Conservation (phyloP, 1,140 invertebrate genomes). For the Pollicipes pollicipes region DNA sequence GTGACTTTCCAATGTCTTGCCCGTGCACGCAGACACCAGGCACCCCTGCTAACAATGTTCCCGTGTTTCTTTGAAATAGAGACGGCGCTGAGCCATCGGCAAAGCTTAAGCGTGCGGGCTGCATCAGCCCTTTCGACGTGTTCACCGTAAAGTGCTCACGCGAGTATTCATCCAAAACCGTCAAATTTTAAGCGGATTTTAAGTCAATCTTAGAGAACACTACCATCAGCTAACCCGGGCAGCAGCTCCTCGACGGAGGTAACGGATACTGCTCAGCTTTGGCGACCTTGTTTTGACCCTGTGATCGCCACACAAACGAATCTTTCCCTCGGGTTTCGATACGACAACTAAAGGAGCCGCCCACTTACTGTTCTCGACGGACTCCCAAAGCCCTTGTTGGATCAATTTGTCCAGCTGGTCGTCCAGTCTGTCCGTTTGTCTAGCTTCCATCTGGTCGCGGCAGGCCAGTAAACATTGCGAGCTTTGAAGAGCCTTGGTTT, state of each 20-base stretch:
- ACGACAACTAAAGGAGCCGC: neutral
- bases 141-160: neutral
- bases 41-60: neutral
- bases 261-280: neutral
- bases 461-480: neutral
- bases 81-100: neutral
- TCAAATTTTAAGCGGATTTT: neutral
- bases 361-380: neutral
- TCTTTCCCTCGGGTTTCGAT: neutral
- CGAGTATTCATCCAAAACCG: neutral
- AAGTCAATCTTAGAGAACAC: too few relatives aligned
- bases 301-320: neutral
- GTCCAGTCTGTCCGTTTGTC: too few relatives aligned
- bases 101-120: neutral
- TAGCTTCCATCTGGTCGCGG: neutral
- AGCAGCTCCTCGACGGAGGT: too few relatives aligned
- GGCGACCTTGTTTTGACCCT: neutral
- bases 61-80: neutral
- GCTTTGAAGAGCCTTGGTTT: neutral
- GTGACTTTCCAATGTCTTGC: neutral
- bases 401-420: neutral
- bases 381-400: neutral
- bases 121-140: neutral
- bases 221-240: too few relatives aligned
- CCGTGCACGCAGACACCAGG: neutral